Conservation (phyloP, 2,797 vertebrate genomes). For the Graptemys geographica region DNA sequence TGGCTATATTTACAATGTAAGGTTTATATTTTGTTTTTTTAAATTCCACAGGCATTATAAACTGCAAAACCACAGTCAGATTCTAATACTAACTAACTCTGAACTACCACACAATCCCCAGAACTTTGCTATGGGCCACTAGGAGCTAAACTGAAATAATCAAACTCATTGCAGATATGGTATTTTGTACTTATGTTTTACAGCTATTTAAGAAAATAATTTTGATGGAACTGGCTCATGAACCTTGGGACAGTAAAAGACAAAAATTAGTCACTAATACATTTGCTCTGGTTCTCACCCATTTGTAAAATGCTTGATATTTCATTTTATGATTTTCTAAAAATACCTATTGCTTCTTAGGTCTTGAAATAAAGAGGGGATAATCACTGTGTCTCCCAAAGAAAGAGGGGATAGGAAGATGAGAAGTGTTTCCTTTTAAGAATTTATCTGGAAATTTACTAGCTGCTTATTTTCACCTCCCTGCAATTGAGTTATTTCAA, state of each 20-base stretch:
- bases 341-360: conserved; percentile 54
- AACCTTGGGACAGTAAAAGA: neutral
- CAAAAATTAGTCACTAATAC: neutral
- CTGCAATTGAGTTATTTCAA: conserved; percentile 34
- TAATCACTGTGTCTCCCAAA: conserved; percentile 44
- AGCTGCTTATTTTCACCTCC: conserved; percentile 56
- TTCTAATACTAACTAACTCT: neutral
- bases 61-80: neutral
- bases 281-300: conserved; percentile 8
- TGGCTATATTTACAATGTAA: neutral
- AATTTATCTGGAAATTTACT: conserved; percentile 50
- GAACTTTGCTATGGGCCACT: neutral
- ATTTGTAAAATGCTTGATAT: conserved; percentile 17
- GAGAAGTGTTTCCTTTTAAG: conserved; percentile 18
- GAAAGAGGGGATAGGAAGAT: conserved; percentile 31
- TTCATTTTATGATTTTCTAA: conserved; percentile 24
- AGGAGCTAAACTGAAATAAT: neutral
- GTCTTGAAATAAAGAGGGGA: conserved; percentile 37
- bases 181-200: neutral
- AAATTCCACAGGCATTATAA: neutral
- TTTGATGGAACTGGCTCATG: neutral
- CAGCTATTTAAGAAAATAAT: neutral
- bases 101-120: neutral
- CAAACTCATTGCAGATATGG: neutral
- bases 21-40: neutral